Conservation (phyloP, 1,140 invertebrate species). For the Doryteuthis pealeii region DNA sequence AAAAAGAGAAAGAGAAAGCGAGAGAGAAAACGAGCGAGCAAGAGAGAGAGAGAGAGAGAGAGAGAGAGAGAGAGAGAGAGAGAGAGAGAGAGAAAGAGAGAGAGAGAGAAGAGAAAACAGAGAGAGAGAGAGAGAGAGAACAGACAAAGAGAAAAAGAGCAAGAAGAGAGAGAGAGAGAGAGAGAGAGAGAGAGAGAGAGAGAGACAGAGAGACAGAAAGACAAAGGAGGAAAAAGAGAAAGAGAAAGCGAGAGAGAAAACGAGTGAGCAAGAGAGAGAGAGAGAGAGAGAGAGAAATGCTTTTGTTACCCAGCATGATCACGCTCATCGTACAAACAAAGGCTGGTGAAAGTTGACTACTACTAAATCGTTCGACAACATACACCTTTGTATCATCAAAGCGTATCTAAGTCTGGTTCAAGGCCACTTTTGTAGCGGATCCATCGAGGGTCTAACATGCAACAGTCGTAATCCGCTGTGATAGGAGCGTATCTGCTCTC, state of each 20-base stretch:
- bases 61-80: constrained; percentile 15
- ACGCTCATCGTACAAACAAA: too few species aligned
- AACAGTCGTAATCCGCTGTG: too few species aligned
- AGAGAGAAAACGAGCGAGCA: constrained; percentile 17
- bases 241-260: too few species aligned
- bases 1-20: not conserved
- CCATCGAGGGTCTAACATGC: too few species aligned
- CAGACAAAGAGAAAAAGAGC: not conserved
- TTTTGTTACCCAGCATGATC: too few species aligned
- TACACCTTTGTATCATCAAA: too few species aligned
- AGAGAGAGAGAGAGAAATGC: not conserved
- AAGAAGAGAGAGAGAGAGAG: constrained; percentile 14
- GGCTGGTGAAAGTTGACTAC: too few species aligned
- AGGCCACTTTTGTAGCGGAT: too few species aligned
- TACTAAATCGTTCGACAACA: too few species aligned
- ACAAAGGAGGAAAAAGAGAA: not conserved
- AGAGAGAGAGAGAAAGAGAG: not conserved
- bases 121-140: constrained; percentile 13
- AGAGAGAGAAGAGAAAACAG: not conserved
- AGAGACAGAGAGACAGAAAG: not conserved
- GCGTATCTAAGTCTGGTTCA: too few species aligned
- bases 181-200: not conserved
- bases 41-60: constrained; percentile 20
- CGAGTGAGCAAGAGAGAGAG: not conserved
- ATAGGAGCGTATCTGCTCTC: too few species aligned